Conservation (phyloP, 2,113 vertebrate species). For the Melanerpes formicivorus region DNA sequence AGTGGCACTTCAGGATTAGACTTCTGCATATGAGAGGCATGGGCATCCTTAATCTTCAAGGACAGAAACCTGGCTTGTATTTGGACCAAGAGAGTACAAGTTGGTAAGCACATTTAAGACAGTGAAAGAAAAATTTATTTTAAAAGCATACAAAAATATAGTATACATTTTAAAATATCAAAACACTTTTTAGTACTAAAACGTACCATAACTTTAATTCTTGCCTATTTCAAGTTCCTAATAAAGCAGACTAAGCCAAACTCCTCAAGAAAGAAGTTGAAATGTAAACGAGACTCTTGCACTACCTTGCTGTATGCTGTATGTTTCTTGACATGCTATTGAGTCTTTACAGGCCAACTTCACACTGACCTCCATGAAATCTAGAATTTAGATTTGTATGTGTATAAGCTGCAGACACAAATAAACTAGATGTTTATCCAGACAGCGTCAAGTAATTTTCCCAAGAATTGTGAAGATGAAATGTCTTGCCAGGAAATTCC, state of each 20-base stretch:
- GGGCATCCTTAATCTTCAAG: background rate
- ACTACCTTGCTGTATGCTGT: background rate
- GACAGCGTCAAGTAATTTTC: background rate
- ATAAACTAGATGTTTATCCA: background rate
- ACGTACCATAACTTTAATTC: background rate
- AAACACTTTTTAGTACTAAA: background rate
- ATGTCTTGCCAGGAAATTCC: background rate
- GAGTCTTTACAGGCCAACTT: background rate
- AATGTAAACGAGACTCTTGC: background rate
- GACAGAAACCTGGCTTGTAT: background rate
- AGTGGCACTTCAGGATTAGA: background rate
- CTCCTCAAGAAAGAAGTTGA: background rate
- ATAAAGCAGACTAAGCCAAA: background rate
- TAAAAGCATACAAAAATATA: background rate
- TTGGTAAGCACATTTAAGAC: background rate
- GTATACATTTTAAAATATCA: background rate
- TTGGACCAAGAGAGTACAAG: background rate
- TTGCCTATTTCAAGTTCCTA: background rate
- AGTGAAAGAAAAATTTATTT: background rate
- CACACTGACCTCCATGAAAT: background rate
- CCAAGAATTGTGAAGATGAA: background rate
- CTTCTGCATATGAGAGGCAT: background rate
- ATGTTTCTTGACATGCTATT: background rate
- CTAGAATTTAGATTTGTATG: background rate
- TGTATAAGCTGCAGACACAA: background rate